Conservation (phyloP, 2,888 invertebrate species). For the Melanostoma mellinum region DNA sequence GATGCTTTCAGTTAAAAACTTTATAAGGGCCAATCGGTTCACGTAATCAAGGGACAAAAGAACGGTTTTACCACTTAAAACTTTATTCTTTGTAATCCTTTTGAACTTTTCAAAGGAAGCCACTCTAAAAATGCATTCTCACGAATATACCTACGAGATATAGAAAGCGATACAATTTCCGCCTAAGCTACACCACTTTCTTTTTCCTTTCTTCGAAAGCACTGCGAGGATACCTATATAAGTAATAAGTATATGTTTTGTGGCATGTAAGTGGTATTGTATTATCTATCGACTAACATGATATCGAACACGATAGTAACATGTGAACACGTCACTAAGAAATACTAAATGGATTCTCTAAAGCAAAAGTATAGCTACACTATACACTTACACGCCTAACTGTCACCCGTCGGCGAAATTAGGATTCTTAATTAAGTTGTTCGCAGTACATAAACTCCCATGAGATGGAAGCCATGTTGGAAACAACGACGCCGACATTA, state of each 20-base stretch:
- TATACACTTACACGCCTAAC: conserved; percentile 65
- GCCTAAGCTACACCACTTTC: neutral
- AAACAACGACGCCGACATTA: conserved; percentile 24
- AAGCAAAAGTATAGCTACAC: conserved; percentile 10
- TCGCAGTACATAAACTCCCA: conserved; percentile 72
- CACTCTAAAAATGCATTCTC: no score
- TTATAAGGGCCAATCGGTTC: neutral
- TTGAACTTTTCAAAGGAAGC: no score
- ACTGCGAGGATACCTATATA: neutral
- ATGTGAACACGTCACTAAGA: conserved; percentile 64
- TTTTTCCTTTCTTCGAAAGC: conserved; percentile 7
- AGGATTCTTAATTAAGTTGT: conserved; percentile 75
- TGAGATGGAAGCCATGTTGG: conserved; percentile 67
- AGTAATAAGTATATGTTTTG: conserved; percentile 16
- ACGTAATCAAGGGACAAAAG: conserved; percentile 41
- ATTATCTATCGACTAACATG: conserved; percentile 59
- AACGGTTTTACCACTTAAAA: conserved; percentile 33
- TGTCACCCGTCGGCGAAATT: conserved; percentile 74
- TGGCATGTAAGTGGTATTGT: conserved; percentile 51
- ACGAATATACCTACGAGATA: no score
- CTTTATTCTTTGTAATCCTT: conserved; percentile 3
- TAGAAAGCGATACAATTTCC: neutral
- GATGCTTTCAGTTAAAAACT: no score
- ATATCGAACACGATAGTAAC: conserved; percentile 69
- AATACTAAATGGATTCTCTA: conserved; percentile 63